Evolutionary conservation across 2,888 invertebrate species (phyloP).

Genomic region (Drosophila imparisetae): DNA sequence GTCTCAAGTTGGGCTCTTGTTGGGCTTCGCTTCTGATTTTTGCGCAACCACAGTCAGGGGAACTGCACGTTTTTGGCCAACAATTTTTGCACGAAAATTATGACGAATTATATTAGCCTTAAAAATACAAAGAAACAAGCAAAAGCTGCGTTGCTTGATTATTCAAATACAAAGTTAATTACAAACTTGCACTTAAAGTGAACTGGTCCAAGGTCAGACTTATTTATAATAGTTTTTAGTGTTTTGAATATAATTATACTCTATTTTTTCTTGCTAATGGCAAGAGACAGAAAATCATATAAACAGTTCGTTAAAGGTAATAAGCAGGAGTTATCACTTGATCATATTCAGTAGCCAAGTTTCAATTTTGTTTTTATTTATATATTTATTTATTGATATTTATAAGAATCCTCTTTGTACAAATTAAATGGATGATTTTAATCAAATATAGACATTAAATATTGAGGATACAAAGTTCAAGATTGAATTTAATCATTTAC

Average conservation of each 20-base stretch:
- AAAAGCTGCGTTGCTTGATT: neutral
- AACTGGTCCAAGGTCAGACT: neutral
- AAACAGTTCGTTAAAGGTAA: neutral
- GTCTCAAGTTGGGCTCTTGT: slow-evolving; percentile 58
- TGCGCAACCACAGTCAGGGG: slow-evolving; percentile 25
- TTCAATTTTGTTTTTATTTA: neutral
- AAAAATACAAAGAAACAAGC: neutral
- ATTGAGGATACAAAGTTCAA: neutral
- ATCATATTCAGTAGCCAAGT: neutral
- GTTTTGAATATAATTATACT: neutral
- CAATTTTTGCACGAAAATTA: neutral
- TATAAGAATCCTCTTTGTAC: neutral
- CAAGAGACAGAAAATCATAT: no score
- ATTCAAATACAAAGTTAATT: neutral
- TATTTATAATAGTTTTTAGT: neutral
- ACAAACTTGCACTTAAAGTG: neutral
- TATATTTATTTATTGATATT: neutral
- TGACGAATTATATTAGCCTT: neutral
- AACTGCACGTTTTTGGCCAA: slow-evolving; percentile 14
- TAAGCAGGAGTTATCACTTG: neutral
- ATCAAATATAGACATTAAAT: neutral
- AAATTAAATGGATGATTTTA: neutral
- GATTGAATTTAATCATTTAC: neutral
- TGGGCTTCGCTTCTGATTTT: slow-evolving; percentile 48
- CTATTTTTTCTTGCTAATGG: neutral